Conservation (phyloP, 1,140 invertebrate species). For the Lasioglossum baleicum region DNA sequence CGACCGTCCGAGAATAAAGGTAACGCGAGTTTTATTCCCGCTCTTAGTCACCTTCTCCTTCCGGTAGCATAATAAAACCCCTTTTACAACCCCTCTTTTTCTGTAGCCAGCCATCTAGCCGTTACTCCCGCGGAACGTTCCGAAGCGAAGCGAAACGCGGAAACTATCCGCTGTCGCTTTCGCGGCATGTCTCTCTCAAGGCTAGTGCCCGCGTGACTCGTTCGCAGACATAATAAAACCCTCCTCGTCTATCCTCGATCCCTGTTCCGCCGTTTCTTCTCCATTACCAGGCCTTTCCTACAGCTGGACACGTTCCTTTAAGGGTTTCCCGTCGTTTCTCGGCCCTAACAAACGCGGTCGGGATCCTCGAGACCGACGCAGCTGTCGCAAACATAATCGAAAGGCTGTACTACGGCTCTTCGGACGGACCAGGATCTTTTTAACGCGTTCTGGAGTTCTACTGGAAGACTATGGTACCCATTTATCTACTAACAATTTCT, state of each 20-base stretch:
- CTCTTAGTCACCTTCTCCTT: slow-evolving; percentile 39
- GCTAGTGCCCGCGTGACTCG: slow-evolving; percentile 52
- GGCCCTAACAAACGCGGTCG: background rate
- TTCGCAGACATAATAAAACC: slow-evolving; percentile 58
- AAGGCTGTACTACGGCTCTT: too few species aligned
- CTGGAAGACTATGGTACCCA: too few species aligned
- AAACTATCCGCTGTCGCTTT: slow-evolving; percentile 48
- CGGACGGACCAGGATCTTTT: too few species aligned
- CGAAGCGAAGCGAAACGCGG: slow-evolving; percentile 11
- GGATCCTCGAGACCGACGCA: too few species aligned
- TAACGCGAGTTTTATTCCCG: slow-evolving; percentile 46
- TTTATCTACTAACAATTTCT: too few species aligned
- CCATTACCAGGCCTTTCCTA: slow-evolving; percentile 36
- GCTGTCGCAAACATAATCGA: too few species aligned
- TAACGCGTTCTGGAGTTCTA: too few species aligned
- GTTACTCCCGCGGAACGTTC: slow-evolving; percentile 10
- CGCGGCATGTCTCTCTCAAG: slow-evolving; percentile 31
- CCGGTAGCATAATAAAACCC: slow-evolving; percentile 55
- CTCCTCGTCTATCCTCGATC: slow-evolving; percentile 33
- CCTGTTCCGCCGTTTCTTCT: slow-evolving; percentile 8
- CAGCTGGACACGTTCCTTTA: slow-evolving; percentile 31
- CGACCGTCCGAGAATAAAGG: slow-evolving; percentile 33
- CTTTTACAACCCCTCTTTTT: slow-evolving; percentile 48
- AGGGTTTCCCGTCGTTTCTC: slow-evolving; percentile 2
- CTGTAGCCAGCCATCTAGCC: background rate